Evolutionary conservation across 2,113 vertebrate genomes (phyloP), one percentile per base, ranked within the genome.

Genomic region (Reinhardtius hippoglossoides): DNA sequence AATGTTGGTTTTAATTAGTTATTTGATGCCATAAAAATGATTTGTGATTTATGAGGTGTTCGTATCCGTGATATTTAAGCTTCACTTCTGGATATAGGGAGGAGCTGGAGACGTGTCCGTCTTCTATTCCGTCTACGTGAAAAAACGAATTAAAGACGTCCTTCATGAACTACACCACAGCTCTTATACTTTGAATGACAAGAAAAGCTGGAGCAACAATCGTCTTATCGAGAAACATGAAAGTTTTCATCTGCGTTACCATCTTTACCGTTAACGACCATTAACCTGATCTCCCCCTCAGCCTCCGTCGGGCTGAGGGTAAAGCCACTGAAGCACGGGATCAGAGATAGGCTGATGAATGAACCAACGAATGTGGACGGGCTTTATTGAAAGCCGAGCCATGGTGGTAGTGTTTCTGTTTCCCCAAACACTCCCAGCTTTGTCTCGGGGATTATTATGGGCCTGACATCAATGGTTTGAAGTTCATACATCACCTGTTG

Each of bases 371-470:
- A 76, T 80, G 73, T 50, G 72, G 81, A 80, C 77, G 27, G 61
- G 75, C 81, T 84, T 66, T 31, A 71, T 57, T 91, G 90, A 91
- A 88, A 85, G 84, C 7, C 70, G 88, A 93, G 80, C 83, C 90
- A 94, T 94, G 92, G 70, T 89, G 93, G 94, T 91, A 82, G 87
- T 78, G 18, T 92, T 89, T 91, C 74, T 80, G 74, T 91, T 89
- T 83, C 78, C 80, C 54, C 78, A 72, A 85, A 90, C 87, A 84
- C 86, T 71, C 81, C 75, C 57, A 68, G 88, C 83, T 82, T 91
- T 80, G 74, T 87, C 57, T 20, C 50, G 3, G 18, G 67, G 74
- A 78, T 84, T 81, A 91, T 87, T 90, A 83, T 76, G 85, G 60
- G 78, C 71, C 71, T 73, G 55, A 91, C 90, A 85, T 92, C 87